A percentile compares a stretch with the other conserved stretches of the same genome.
Evolutionary conservation across 2,888 invertebrate species (phyloP).

Genomic region (Drosophila lacicola): DNA sequence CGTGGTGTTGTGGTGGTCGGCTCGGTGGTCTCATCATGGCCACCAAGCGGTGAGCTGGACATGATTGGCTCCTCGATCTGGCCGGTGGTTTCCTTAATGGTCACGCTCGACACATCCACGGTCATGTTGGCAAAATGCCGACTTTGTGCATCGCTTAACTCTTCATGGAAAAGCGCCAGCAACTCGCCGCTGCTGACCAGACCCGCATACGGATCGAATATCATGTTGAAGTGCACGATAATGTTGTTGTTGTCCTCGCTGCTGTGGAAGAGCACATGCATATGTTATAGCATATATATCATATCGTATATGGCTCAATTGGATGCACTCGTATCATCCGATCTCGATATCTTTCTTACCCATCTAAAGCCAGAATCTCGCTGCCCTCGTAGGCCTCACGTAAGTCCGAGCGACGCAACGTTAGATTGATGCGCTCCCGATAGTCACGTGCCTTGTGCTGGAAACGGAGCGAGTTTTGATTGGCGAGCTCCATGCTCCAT

Average conservation of each 20-base stretch:
- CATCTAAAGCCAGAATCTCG: slow-evolving; percentile 94
- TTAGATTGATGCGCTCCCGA: slow-evolving; percentile 90
- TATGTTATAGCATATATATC: too few relatives aligned
- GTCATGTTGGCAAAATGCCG: slow-evolving; percentile 88
- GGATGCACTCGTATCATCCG: too few relatives aligned
- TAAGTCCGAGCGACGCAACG: slow-evolving; percentile 90
- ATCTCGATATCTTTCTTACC: slow-evolving; percentile 86
- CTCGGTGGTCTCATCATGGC: slow-evolving; percentile 83
- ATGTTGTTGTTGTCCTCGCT: slow-evolving; percentile 89
- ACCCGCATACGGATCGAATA: slow-evolving; percentile 91
- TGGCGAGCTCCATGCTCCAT: slow-evolving; percentile 89
- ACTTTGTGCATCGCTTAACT: slow-evolving; percentile 87
- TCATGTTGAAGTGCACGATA: slow-evolving; percentile 93
- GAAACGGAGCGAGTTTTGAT: slow-evolving; percentile 89
- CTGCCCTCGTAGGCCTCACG: slow-evolving; percentile 91
- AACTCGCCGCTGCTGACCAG: slow-evolving; percentile 89
- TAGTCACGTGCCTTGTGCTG: slow-evolving; percentile 90
- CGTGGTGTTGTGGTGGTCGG: slow-evolving; percentile 86
- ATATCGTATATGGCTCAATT: neutral
- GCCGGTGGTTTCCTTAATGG: slow-evolving; percentile 87
- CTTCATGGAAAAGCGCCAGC: slow-evolving; percentile 88
- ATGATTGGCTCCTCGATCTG: slow-evolving; percentile 83
- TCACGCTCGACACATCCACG: slow-evolving; percentile 88
- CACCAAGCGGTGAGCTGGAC: slow-evolving; percentile 84
- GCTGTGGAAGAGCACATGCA: slow-evolving; percentile 81